Percentiles rank a stretch among this genome's conserved stretches.
Evolutionary conservation across 2,888 invertebrate genomes (phyloP).

Genomic region (Cremastobaeus sp.): DNA sequence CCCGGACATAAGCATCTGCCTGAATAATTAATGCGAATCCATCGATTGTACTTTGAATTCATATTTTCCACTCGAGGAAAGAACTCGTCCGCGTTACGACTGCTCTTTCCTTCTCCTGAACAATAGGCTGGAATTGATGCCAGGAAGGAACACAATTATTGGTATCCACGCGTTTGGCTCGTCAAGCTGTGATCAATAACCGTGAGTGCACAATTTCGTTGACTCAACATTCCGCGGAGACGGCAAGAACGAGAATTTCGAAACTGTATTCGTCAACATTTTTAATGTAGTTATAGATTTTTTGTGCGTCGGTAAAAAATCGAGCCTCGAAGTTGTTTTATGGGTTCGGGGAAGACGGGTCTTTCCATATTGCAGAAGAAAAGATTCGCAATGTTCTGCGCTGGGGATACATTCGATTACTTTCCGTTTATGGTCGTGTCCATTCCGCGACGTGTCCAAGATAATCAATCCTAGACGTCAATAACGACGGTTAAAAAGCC

Average conservation of each 20-base stretch:
- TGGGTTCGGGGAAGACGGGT: constrained; percentile 49
- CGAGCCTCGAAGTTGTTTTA: constrained; percentile 32
- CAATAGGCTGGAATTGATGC: no score
- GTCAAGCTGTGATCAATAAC: not conserved
- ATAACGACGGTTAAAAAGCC: constrained; percentile 24
- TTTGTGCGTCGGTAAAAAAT: constrained; percentile 8
- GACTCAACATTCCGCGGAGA: not conserved
- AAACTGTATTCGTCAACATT: constrained; percentile 1
- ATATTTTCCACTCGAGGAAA: no score
- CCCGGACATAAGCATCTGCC: no score
- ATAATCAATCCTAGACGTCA: constrained; percentile 54
- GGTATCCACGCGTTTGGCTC: not conserved
- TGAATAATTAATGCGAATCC: no score
- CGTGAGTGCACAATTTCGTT: not conserved
- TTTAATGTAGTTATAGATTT: constrained; percentile 37
- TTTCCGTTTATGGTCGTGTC: constrained; percentile 49
- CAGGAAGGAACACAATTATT: no score
- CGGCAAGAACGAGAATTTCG: not conserved
- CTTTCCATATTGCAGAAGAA: constrained; percentile 36
- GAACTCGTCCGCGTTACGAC: no score
- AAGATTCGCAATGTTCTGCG: constrained; percentile 36
- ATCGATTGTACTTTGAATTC: not conserved
- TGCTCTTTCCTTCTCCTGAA: no score
- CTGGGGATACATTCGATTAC: constrained; percentile 42
- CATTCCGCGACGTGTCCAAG: constrained; percentile 47